A percentile compares a stretch with the other conserved stretches of the same genome.
These are phyloP conservation scores for Camelus bactrianus DNA, from an alignment of 2,113 vertebrate species.

Conservation along the genomic window DNA sequence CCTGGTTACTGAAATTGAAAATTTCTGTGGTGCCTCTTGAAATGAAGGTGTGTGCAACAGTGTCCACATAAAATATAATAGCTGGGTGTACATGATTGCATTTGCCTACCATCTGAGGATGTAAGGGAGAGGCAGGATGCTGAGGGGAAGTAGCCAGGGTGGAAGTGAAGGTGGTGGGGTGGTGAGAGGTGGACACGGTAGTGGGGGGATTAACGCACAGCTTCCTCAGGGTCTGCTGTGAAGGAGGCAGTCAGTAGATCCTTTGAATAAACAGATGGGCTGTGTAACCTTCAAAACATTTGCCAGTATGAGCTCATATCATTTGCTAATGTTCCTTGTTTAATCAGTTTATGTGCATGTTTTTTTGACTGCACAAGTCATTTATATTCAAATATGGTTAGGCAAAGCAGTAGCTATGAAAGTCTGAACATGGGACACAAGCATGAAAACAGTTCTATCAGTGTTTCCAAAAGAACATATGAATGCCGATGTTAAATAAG, in stretches of 20 bases:
- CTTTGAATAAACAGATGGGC: not conserved
- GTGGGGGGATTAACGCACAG: not conserved
- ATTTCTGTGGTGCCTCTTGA: not conserved
- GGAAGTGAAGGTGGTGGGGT: not conserved
- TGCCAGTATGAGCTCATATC: not conserved
- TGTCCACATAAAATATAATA: not conserved
- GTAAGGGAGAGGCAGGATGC: not conserved
- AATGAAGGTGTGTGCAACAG: not conserved
- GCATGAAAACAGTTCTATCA: not conserved
- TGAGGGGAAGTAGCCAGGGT: not conserved
- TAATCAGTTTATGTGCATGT: not conserved
- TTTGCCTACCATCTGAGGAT: not conserved
- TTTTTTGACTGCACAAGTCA: not conserved
- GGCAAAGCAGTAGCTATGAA: not conserved
- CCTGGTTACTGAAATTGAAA: not conserved
- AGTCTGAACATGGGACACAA: not conserved
- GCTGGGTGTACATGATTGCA: not conserved
- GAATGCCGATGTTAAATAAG: not conserved
- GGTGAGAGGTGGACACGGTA: no score
- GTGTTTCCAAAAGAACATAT: not conserved
- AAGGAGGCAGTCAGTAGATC: not conserved
- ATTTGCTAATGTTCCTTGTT: slow-evolving; percentile 6
- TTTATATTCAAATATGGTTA: slow-evolving; percentile 45
- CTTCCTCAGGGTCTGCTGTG: not conserved
- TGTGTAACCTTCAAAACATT: not conserved